Evolutionary conservation across 2,113 vertebrate genomes (phyloP).

Genomic region (Halichoerus grypus): DNA sequence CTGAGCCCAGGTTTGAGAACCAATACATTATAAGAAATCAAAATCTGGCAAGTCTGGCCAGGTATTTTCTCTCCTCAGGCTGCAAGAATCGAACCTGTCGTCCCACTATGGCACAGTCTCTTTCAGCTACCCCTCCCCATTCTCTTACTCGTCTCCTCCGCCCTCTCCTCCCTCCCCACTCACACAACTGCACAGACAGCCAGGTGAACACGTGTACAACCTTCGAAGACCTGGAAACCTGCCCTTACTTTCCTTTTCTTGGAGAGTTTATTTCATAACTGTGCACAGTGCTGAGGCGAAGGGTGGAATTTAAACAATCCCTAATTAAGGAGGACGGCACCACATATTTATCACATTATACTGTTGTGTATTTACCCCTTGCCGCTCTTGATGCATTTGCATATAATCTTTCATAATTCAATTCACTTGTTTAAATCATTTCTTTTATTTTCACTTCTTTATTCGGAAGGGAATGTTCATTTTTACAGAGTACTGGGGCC

Average conservation of each 20-base stretch:
- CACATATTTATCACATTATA: slow-evolving; percentile 55
- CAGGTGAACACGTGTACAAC: neutral
- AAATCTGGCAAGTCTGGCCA: neutral
- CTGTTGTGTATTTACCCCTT: slow-evolving; percentile 70
- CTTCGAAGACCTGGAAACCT: neutral
- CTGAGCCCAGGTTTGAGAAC: neutral
- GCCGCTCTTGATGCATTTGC: slow-evolving; percentile 76
- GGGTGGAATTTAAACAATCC: slow-evolving; percentile 76
- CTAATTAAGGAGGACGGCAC: slow-evolving; percentile 57
- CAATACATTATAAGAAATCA: neutral
- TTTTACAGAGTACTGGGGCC: slow-evolving; percentile 79
- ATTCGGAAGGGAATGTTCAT: neutral
- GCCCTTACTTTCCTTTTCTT: neutral
- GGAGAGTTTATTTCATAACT: slow-evolving; percentile 15
- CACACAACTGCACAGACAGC: neutral
- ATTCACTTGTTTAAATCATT: slow-evolving; percentile 61
- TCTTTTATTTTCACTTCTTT: slow-evolving; percentile 39
- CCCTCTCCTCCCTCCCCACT: too few species aligned
- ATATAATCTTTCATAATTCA: slow-evolving; percentile 71
- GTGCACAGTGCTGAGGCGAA: neutral
- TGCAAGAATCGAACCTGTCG: neutral
- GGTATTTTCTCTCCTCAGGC: neutral
- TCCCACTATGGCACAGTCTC: neutral
- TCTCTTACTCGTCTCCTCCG: neutral
- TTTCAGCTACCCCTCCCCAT: neutral